Percentiles rank a stretch among this genome's conserved stretches.
Evolutionary conservation across 2,888 invertebrate genomes (phyloP).

Genomic region (Disparrhopalites patrizii): DNA sequence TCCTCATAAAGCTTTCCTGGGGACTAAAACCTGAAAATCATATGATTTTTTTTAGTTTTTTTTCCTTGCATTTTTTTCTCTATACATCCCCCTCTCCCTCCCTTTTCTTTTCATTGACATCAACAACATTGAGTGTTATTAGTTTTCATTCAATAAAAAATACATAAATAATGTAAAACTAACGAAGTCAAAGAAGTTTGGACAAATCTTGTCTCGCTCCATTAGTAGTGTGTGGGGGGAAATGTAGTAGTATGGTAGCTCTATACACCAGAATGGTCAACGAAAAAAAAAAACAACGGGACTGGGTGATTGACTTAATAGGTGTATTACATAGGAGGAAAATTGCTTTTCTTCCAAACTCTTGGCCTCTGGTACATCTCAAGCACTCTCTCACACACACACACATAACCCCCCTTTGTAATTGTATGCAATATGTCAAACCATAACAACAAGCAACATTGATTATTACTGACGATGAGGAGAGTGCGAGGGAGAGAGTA

Average conservation of each 20-base stretch:
- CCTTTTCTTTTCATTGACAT: too few species aligned
- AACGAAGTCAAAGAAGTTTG: not conserved
- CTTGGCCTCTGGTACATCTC: slow-evolving; percentile 1
- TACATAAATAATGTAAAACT: not conserved
- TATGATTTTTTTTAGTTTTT: too few species aligned
- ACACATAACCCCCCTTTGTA: too few species aligned
- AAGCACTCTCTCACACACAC: too few species aligned
- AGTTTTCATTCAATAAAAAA: not conserved
- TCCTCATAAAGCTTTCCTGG: too few species aligned
- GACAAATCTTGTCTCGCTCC: not conserved
- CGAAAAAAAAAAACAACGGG: slow-evolving; percentile 13
- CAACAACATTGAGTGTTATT: too few species aligned
- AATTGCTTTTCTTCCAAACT: slow-evolving; percentile 19
- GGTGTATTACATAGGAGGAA: slow-evolving; percentile 16
- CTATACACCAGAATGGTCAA: not conserved
- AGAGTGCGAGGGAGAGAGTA: too few species aligned
- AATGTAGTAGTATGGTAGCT: too few species aligned
- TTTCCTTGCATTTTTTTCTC: too few species aligned
- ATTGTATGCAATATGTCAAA: slow-evolving; percentile 5
- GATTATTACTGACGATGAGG: not conserved
- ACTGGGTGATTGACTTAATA: slow-evolving; percentile 23
- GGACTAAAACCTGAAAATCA: too few species aligned
- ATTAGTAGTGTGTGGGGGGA: too few species aligned
- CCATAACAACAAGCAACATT: not conserved
- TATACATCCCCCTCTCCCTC: too few species aligned